Evolutionary conservation across 2,888 invertebrate species (phyloP), one percentile per base, ranked within the genome.

Genomic region (Cataglyphis rosenhaueri): DNA sequence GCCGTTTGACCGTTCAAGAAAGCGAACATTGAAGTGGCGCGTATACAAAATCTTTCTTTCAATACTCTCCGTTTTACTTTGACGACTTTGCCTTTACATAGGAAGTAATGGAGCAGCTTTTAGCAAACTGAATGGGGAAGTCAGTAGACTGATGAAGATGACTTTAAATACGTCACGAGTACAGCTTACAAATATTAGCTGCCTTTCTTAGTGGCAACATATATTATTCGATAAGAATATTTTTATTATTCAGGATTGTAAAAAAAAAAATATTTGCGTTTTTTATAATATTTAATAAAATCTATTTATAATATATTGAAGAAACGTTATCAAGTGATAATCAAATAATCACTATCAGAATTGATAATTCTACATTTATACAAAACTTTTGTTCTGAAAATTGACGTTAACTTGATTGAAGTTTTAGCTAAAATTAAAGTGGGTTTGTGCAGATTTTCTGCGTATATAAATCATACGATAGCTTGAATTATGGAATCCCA

Each of bases 361-460:
- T n/a, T 64, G 62, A 85, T 70, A 76, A 85, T 85, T 71, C 61
- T 35, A 59, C 81, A 64, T 70, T 70, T 75, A 44, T 57, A n/a
- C 73, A 29, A 76, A 86, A 89, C 64, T 82, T 35, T 65, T 32
- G 74, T 82, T 70, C 25, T 38, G 75, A 70, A 55, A 68, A 68
- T 61, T 84, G 71, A 76, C 74, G 68, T 85, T 86, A 86, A 87
- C 82, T 62, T 64, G 78, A 85, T 83, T 82, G 82, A 81, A 82
- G 87, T 86, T 87, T 81, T 61, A 73, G 71, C 15, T 35, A 75
- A 89, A 87, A 89, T 89, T 89, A 89, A 66, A 75, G 52, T 64
- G 81, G 84, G 85, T 86, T 81, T 82, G 86, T 70, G 83, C 64
- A 66, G 29, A 76, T 52, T 52, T n/a, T 0, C 8, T 8, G 57